Conservation (phyloP, 2,888 invertebrate species). For the Drosophila mimetica region DNA sequence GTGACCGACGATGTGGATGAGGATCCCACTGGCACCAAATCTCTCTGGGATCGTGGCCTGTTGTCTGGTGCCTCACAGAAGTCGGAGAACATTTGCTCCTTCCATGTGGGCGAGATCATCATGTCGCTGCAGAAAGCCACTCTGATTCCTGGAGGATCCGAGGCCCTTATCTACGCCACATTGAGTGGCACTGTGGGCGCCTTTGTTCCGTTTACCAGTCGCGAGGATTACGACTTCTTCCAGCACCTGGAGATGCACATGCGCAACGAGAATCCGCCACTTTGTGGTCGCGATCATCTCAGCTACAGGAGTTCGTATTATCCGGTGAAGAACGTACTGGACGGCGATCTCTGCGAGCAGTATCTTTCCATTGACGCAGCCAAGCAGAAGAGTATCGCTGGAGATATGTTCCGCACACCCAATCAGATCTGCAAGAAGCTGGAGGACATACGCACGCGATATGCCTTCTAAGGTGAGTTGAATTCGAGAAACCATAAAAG, state of each 20-base stretch:
- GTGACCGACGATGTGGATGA: conserved; percentile 99
- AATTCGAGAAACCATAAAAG: accelerated
- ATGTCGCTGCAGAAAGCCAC: conserved; percentile 98
- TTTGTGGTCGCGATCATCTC: conserved; percentile 98
- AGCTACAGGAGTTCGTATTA: conserved; percentile 98
- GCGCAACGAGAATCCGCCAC: conserved; percentile 97
- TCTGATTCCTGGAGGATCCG: conserved; percentile 98
- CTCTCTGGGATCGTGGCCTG: conserved; percentile 96
- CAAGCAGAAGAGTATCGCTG: conserved; percentile 97
- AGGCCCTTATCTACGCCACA: conserved; percentile 98
- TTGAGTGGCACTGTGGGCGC: conserved; percentile 97
- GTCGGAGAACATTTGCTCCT: conserved; percentile 95
- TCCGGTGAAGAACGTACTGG: conserved; percentile 96
- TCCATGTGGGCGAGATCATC: conserved; percentile 98
- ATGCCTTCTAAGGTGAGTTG: conserved; percentile 92
- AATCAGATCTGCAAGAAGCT: conserved; percentile 99
- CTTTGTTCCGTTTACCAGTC: conserved; percentile 96
- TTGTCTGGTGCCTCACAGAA: conserved; percentile 99
- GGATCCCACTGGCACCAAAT: conserved; percentile 99
- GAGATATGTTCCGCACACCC: conserved; percentile 96
- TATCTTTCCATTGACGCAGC: conserved; percentile 97
- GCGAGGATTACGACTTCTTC: conserved; percentile 99
- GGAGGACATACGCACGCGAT: conserved; percentile 99
- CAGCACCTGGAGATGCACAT: conserved; percentile 99
- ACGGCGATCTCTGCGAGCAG: conserved; percentile 99